phyloP scores from a whole-genome alignment of 2,113 vertebrate genomes.

The Cephalopholis sonnerati region DNA sequence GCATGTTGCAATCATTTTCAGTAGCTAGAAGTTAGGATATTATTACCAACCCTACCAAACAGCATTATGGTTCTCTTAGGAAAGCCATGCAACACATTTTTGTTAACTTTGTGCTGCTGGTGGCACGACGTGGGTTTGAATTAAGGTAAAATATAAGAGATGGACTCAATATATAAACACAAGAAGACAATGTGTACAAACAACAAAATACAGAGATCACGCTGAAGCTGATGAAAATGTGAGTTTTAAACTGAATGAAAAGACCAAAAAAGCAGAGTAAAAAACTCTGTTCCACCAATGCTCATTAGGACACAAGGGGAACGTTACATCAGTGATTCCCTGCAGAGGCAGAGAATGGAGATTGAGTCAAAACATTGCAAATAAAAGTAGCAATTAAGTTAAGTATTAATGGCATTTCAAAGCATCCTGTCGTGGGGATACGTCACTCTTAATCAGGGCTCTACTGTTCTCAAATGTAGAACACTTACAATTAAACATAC shows the following conservation, averaged over 20 bases:
- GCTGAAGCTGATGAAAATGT: neutral
- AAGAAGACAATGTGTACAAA: neutral
- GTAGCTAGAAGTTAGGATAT: neutral
- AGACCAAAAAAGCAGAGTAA: neutral
- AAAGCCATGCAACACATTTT: neutral
- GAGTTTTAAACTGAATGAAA: neutral
- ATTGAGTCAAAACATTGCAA: slow-evolving; percentile 53
- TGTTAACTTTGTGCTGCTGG: no score
- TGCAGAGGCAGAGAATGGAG: neutral
- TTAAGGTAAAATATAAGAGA: neutral
- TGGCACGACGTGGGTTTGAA: no score
- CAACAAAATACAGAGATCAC: neutral
- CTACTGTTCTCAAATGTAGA: slow-evolving; percentile 73
- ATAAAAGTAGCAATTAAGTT: slow-evolving; percentile 81
- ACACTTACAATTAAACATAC: slow-evolving; percentile 82
- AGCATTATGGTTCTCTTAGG: neutral
- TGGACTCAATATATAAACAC: neutral
- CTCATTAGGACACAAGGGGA: neutral
- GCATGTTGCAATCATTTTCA: no score
- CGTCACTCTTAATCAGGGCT: slow-evolving; percentile 76
- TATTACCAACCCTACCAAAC: neutral
- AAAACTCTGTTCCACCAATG: neutral
- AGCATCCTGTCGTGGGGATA: slow-evolving; percentile 69
- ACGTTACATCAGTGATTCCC: slow-evolving; percentile 18
- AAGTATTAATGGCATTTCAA: slow-evolving; percentile 77